Conservation (phyloP, 2,888 invertebrate genomes). For the Phaedon cochleariae region DNA sequence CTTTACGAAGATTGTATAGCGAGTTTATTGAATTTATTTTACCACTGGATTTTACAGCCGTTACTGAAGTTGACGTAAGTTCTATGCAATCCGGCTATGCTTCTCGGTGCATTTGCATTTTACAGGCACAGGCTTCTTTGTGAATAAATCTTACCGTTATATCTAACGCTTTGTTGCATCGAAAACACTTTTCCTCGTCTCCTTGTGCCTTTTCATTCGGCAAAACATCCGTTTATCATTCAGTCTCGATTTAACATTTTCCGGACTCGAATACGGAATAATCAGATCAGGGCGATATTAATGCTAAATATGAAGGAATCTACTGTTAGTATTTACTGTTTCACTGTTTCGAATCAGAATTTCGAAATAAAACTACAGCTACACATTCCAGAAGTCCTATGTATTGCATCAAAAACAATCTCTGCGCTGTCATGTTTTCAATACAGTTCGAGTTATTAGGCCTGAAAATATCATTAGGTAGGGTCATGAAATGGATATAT, state of each 20-base stretch:
- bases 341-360: too few relatives aligned
- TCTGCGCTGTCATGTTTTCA: too few relatives aligned
- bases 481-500: too few relatives aligned
- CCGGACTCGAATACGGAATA: background rate
- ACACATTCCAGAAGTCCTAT: too few relatives aligned
- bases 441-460: too few relatives aligned
- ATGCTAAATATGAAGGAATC: background rate
- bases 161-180: slow-evolving; percentile 33
- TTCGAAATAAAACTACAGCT: too few relatives aligned
- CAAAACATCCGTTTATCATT: slow-evolving; percentile 33
- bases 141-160: slow-evolving; percentile 35
- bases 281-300: background rate
- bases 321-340: too few relatives aligned
- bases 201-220: slow-evolving; percentile 24
- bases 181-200: slow-evolving; percentile 35
- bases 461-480: too few relatives aligned
- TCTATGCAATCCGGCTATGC: slow-evolving; percentile 23
- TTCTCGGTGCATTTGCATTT: slow-evolving; percentile 31
- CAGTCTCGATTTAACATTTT: slow-evolving; percentile 31
- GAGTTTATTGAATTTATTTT: background rate
- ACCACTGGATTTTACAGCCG: slow-evolving; percentile 18
- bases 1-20: background rate
- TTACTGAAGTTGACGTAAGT: slow-evolving; percentile 25
- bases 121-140: slow-evolving; percentile 29
- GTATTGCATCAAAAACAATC: too few relatives aligned